Evolutionary conservation across 2,113 vertebrate species (phyloP).

Genomic region (Pangasianodon hypophthalmus): DNA sequence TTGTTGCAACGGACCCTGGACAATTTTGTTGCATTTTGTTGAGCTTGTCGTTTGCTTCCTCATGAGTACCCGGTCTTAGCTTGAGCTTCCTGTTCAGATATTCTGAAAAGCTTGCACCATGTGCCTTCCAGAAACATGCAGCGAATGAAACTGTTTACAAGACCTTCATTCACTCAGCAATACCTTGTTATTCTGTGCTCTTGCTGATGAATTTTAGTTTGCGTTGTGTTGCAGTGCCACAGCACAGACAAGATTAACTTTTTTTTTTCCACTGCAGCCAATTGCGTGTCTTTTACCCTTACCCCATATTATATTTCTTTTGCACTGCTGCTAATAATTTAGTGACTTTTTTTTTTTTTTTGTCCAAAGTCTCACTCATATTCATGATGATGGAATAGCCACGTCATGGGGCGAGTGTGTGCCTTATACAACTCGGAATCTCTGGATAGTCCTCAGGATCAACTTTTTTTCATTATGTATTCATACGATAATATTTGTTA

Average conservation of each 20-base stretch:
- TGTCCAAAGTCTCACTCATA: neutral
- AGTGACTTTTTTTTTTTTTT: neutral
- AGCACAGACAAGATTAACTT: neutral
- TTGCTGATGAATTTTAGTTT: neutral
- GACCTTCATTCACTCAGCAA: constrained; percentile 22
- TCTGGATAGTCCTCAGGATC: constrained; percentile 41
- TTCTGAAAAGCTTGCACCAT: neutral
- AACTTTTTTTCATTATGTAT: constrained; percentile 6
- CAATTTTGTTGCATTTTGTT: neutral
- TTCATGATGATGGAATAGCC: neutral
- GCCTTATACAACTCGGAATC: constrained; percentile 26
- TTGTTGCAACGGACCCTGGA: constrained; percentile 32
- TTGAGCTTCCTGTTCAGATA: constrained; percentile 12
- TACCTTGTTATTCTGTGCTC: neutral
- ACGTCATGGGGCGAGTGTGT: neutral
- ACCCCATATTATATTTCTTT: neutral
- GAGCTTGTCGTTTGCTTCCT: neutral
- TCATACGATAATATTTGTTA: neutral
- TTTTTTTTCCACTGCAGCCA: neutral
- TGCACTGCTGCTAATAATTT: neutral
- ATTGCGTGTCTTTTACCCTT: neutral
- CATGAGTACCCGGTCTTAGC: neutral
- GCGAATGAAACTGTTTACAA: constrained; percentile 38
- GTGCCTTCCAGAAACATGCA: constrained; percentile 25
- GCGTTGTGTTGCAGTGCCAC: neutral